Conservation (phyloP, 2,113 vertebrate genomes). For the Cebus imitator region DNA sequence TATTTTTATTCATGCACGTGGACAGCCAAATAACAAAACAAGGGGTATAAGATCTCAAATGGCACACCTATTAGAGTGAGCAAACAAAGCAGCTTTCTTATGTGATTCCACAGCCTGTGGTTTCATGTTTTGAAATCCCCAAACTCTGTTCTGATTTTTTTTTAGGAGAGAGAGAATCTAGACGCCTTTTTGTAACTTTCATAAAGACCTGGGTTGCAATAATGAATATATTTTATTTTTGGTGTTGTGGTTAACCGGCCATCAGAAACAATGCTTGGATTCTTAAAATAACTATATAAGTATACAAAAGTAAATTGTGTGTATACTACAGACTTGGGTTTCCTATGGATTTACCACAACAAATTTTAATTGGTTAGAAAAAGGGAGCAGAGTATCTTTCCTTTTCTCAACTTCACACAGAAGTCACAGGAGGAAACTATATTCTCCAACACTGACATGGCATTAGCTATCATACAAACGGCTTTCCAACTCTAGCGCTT, state of each 20-base stretch:
- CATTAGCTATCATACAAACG: slow-evolving; percentile 51
- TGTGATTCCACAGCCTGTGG: slow-evolving; percentile 49
- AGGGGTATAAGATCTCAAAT: slow-evolving; percentile 44
- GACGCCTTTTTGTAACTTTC: slow-evolving; percentile 31
- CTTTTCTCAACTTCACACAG: slow-evolving; percentile 5
- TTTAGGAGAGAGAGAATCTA: background rate
- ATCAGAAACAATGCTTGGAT: background rate
- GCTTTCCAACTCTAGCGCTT: slow-evolving; percentile 47
- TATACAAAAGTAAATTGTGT: slow-evolving; percentile 19
- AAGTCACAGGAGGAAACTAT: slow-evolving; percentile 42
- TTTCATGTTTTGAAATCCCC: slow-evolving; percentile 65
- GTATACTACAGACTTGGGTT: background rate
- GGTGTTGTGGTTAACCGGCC: background rate
- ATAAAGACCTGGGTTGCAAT: background rate
- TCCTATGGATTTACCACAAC: slow-evolving; percentile 35
- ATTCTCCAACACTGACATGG: slow-evolving; percentile 44
- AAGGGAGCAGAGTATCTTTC: background rate
- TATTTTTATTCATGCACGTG: background rate
- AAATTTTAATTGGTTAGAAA: slow-evolving; percentile 33
- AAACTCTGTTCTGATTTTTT: slow-evolving; percentile 56
- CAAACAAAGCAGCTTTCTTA: slow-evolving; percentile 37
- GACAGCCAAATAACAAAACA: background rate
- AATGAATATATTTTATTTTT: slow-evolving; percentile 32
- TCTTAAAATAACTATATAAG: slow-evolving; percentile 3
- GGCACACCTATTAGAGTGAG: slow-evolving; percentile 55